Percentiles rank a stretch among this genome's conserved stretches.
Conservation (phyloP, 2,797 vertebrate species). For the Peromyscus attwateri region DNA sequence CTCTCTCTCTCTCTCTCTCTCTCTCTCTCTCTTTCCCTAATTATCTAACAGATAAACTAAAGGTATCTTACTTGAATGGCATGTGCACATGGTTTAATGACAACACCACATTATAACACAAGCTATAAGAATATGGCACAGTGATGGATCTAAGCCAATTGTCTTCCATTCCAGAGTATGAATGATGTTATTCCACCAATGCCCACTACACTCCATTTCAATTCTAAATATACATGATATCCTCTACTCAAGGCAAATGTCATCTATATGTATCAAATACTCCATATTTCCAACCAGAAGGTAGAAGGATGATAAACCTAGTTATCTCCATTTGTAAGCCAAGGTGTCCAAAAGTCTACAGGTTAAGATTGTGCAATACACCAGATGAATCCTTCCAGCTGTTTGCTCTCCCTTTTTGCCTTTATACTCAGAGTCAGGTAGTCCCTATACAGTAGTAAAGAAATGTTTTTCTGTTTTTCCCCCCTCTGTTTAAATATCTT, state of each 20-base stretch:
- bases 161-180: not conserved
- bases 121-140: not conserved
- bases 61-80: not conserved
- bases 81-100: not conserved
- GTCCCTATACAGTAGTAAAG: not conserved
- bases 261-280: not conserved
- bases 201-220: not conserved
- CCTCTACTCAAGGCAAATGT: not conserved
- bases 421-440: not conserved
- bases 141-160: not conserved
- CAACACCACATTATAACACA: not conserved
- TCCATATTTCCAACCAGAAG: not conserved
- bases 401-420: not conserved
- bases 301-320: not conserved
- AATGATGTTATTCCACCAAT: not conserved
- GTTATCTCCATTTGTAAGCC: not conserved
- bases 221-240: not conserved
- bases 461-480: not conserved
- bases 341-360: not conserved
- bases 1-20: no score
- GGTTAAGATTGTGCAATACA: not conserved
- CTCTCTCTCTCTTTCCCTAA: no score
- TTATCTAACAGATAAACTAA: not conserved
- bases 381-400: not conserved
- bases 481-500: not conserved